Percentiles rank a stretch among this genome's conserved stretches.
These are phyloP conservation scores for Sorex fumeus DNA, from an alignment of 2,113 vertebrate genomes.

Conservation along the genomic window DNA sequence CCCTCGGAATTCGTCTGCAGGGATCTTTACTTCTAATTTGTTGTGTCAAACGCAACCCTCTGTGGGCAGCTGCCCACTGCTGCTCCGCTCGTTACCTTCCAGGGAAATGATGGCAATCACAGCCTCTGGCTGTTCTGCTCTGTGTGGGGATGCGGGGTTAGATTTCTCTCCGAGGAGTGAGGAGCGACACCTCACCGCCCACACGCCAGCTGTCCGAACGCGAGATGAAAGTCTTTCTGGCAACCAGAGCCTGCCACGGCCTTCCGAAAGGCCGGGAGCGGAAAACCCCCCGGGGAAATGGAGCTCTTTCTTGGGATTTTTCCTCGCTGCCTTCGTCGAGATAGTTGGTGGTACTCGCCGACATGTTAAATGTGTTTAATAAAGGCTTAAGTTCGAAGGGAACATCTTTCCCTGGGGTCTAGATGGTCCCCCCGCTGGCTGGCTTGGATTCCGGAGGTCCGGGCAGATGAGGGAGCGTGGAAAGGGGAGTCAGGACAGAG, in stretches of 20 bases:
- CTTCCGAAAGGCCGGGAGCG: slow-evolving; percentile 5
- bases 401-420: slow-evolving; percentile 63
- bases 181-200: slow-evolving; percentile 59
- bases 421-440: slow-evolving; percentile 3
- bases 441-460: neutral
- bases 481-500: neutral
- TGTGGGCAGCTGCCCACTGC: slow-evolving; percentile 32
- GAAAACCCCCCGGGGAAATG: neutral
- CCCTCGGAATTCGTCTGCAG: slow-evolving; percentile 71
- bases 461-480: slow-evolving; percentile 41
- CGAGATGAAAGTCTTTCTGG: slow-evolving; percentile 46
- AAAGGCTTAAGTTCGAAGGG: slow-evolving; percentile 63
- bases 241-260: slow-evolving; percentile 1
- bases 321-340: neutral
- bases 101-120: slow-evolving; percentile 77
- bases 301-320: neutral
- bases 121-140: slow-evolving; percentile 38
- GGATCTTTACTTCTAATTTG: slow-evolving; percentile 78
- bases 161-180: slow-evolving; percentile 61
- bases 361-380: slow-evolving; percentile 83
- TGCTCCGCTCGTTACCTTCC: slow-evolving; percentile 60
- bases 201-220: slow-evolving; percentile 64
- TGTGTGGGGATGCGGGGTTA: slow-evolving; percentile 32
- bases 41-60: slow-evolving; percentile 65
- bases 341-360: slow-evolving; percentile 43